Evolutionary conservation across 1,140 invertebrate genomes (phyloP).

Genomic region (Sitodiplosis mosellana): DNA sequence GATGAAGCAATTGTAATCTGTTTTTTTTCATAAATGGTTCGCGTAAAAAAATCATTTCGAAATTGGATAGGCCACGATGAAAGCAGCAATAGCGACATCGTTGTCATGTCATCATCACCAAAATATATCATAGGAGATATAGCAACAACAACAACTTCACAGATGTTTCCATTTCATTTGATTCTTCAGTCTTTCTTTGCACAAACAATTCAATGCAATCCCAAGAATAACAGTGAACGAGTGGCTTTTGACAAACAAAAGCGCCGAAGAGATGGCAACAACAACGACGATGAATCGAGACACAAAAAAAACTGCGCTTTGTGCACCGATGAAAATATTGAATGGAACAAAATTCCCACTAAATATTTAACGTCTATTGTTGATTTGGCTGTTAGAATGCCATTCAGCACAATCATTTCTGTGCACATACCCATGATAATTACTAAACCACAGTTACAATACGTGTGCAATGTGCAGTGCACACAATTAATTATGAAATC

Average conservation of each 20-base stretch:
- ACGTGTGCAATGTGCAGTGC: too few species aligned
- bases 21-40: not conserved
- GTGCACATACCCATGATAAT: too few species aligned
- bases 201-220: not conserved
- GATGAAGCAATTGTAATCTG: not conserved
- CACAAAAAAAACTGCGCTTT: not conserved
- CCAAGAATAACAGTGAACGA: not conserved
- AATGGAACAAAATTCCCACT: slow-evolving; percentile 11
- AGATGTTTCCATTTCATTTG: not conserved
- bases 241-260: not conserved
- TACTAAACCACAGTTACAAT: too few species aligned
- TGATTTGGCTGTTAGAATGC: too few species aligned
- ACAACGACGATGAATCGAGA: not conserved
- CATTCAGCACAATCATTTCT: too few species aligned
- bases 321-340: slow-evolving; percentile 4
- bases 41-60: not conserved
- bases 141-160: too few species aligned
- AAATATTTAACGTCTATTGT: too few species aligned
- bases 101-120: too few species aligned
- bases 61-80: too few species aligned
- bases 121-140: too few species aligned
- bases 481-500: too few species aligned
- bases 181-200: not conserved
- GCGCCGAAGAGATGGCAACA: not conserved
- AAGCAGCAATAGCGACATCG: too few species aligned